A percentile compares a stretch with the other conserved stretches of the same genome.
These are phyloP conservation scores for Epirrita christyi DNA, from an alignment of 2,888 invertebrate genomes.

Conservation along the genomic window DNA sequence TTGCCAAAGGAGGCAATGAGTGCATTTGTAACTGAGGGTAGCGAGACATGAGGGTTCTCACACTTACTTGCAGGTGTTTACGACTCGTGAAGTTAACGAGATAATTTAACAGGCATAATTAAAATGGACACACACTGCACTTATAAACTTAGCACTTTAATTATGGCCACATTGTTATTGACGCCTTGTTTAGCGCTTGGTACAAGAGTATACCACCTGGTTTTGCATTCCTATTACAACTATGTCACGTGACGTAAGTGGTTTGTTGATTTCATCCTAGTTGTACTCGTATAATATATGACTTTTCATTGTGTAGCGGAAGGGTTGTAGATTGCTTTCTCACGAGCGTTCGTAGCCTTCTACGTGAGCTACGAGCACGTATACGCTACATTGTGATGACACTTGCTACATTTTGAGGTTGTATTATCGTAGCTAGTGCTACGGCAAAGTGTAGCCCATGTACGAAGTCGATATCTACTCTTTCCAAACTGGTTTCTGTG, in stretches of 20 bases:
- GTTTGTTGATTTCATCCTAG: slow-evolving; percentile 4
- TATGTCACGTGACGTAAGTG: no score
- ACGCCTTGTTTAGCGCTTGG: slow-evolving; percentile 29
- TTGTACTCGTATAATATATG: slow-evolving; percentile 4
- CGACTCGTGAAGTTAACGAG: slow-evolving; percentile 25
- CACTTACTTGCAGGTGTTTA: slow-evolving; percentile 46
- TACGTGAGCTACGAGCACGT: slow-evolving; percentile 23
- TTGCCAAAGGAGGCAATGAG: slow-evolving; percentile 65
- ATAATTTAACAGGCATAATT: slow-evolving; percentile 18
- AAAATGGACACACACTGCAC: no score
- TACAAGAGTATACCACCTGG: no score
- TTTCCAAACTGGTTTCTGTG: background rate
- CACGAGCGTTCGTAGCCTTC: slow-evolving; percentile 11
- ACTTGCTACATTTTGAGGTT: slow-evolving; percentile 21
- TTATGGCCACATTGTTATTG: slow-evolving; percentile 33
- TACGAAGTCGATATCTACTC: background rate
- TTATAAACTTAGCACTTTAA: no score
- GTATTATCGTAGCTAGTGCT: slow-evolving; percentile 23
- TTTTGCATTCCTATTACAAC: no score
- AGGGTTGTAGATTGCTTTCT: slow-evolving; percentile 21
- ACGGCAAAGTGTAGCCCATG: background rate
- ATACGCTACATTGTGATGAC: slow-evolving; percentile 21
- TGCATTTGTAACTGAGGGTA: slow-evolving; percentile 73
- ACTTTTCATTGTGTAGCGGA: slow-evolving; percentile 23
- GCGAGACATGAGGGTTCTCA: slow-evolving; percentile 59